Percentiles rank a stretch among this genome's conserved stretches.
Evolutionary conservation across 1,140 invertebrate genomes (phyloP).

Genomic region (Orchestia grillus): DNA sequence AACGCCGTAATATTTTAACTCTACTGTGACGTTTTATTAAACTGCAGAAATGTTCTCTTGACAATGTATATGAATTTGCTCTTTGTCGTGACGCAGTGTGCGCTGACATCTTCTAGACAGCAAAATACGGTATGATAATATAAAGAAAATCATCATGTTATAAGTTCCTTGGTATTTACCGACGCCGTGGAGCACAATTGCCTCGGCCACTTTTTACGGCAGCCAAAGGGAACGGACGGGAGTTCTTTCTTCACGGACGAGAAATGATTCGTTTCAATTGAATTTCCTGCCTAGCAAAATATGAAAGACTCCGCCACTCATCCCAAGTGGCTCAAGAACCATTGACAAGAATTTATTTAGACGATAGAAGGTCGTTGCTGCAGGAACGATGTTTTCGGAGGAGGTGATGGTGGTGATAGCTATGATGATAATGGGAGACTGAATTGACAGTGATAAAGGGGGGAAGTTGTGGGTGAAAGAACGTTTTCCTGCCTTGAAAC

Average conservation of each 20-base stretch:
- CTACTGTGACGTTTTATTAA: not conserved
- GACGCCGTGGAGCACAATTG: conserved; percentile 2
- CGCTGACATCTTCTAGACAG: not conserved
- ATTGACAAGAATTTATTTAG: conserved; percentile 57
- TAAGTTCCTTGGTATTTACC: not conserved
- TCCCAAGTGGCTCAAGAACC: conserved; percentile 55
- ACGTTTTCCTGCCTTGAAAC: not conserved
- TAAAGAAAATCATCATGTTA: not conserved
- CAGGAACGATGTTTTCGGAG: conserved; percentile 6
- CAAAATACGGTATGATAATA: not conserved
- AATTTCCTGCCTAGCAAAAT: conserved; percentile 53
- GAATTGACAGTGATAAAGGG: not conserved
- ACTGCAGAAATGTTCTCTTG: not conserved
- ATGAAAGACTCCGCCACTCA: conserved; percentile 53
- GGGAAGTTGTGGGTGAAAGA: not conserved
- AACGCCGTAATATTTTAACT: not conserved
- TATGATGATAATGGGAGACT: not conserved
- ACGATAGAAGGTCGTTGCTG: conserved; percentile 49
- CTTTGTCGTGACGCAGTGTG: not conserved
- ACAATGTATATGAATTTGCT: not conserved
- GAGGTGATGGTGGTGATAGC: conserved; percentile 5
- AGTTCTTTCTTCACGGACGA: conserved; percentile 42
- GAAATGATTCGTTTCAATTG: conserved; percentile 55
- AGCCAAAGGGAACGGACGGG: not conserved
- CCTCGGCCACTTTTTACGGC: conserved; percentile 13